A percentile compares a stretch with the other conserved stretches of the same genome.
Conservation (phyloP, 2,797 vertebrate species). For the Taenioides sp. region DNA sequence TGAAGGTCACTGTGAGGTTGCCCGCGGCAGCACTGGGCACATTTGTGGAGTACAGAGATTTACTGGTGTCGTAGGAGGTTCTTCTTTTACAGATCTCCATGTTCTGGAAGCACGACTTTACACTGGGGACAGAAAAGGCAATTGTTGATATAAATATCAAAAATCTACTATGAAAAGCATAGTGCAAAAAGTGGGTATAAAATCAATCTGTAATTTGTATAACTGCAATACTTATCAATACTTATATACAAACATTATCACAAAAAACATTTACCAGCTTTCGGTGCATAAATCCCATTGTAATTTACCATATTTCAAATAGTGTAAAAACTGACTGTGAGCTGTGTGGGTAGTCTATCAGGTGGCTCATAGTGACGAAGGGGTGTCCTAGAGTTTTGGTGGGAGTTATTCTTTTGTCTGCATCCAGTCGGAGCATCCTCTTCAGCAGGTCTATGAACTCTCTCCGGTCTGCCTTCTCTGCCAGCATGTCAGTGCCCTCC, state of each 20-base stretch:
- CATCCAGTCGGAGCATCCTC: conserved; percentile 97
- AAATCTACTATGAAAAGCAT: too few species aligned
- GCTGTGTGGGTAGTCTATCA: conserved; percentile 97
- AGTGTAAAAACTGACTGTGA: conserved; percentile 83
- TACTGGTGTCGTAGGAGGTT: conserved; percentile 90
- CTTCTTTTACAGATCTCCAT: conserved; percentile 98
- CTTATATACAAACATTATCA: too few species aligned
- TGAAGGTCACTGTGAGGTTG: conserved; percentile 98
- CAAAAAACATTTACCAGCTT: too few species aligned
- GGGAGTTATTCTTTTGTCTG: conserved; percentile 97
- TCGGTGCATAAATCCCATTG: too few species aligned
- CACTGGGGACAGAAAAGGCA: conserved; percentile 70
- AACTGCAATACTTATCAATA: too few species aligned
- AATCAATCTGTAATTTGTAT: too few species aligned
- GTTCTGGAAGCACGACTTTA: conserved; percentile 99
- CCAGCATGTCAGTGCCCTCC: conserved; percentile 97
- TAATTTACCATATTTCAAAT: too few species aligned
- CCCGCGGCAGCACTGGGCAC: conserved; percentile 93
- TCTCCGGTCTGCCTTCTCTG: conserved; percentile 96
- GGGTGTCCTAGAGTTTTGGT: conserved; percentile 95
- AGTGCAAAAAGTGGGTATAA: too few species aligned
- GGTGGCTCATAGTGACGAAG: conserved; percentile 96
- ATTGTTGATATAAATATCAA: background rate
- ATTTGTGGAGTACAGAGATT: conserved; percentile 92
- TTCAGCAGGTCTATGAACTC: conserved; percentile 98